These are phyloP conservation scores for Synanthedon formicaeformis DNA, from an alignment of 2,888 invertebrate genomes.

Conservation along the genomic window DNA sequence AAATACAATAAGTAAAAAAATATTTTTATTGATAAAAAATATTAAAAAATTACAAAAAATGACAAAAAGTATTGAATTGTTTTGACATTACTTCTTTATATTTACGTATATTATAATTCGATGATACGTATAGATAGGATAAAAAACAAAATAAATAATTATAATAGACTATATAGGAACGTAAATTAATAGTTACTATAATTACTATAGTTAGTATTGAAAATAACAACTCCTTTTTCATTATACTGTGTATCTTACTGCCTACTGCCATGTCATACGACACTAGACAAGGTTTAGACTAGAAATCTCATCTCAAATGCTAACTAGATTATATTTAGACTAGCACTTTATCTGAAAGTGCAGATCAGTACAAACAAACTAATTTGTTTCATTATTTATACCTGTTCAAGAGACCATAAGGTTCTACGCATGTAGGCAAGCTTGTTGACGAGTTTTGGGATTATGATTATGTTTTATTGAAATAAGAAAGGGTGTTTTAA, in stretches of 20 bases:
- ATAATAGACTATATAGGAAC: too few species aligned
- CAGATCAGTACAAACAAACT: slow-evolving; percentile 43
- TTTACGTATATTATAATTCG: too few species aligned
- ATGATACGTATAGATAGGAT: too few species aligned
- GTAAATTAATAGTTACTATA: too few species aligned
- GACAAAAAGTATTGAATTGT: too few species aligned
- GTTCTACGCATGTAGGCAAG: slow-evolving; percentile 22
- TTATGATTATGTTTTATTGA: neutral
- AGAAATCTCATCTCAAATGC: slow-evolving; percentile 16
- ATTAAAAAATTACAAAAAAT: too few species aligned
- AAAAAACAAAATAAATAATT: too few species aligned
- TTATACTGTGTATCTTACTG: neutral
- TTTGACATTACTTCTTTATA: too few species aligned
- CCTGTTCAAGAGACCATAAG: slow-evolving; percentile 19
- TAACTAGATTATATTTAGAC: slow-evolving; percentile 35
- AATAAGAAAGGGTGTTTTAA: too few species aligned
- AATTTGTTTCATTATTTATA: slow-evolving; percentile 42
- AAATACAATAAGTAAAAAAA: too few species aligned
- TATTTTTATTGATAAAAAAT: too few species aligned
- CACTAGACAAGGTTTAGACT: neutral
- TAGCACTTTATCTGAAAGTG: slow-evolving; percentile 21
- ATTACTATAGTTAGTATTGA: neutral
- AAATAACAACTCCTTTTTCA: neutral
- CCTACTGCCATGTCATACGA: neutral
- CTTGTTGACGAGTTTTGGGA: slow-evolving; percentile 12